Evolutionary conservation across 1,140 invertebrate genomes (phyloP), one percentile per base, ranked within the genome.

Genomic region (Lineus longissimus): DNA sequence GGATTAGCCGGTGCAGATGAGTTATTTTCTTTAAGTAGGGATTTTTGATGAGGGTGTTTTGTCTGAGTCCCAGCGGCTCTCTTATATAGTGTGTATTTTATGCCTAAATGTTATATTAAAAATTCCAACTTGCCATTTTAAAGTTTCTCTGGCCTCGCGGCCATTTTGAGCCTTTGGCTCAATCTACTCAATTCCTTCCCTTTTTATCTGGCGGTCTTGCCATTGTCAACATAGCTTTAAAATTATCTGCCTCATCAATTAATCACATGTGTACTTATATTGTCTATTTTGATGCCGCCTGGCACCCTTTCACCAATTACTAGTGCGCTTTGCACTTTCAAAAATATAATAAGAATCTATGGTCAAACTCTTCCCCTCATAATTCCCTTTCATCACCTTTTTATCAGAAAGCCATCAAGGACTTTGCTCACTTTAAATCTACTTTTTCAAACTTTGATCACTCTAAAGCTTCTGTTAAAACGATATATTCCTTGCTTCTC

Each of bases 31-130:
- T n/a, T n/a, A n/a, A n/a, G n/a, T n/a, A n/a, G n/a, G n/a, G n/a
- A n/a, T n/a, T n/a, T 72, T 65, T 67, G n/a, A 62, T 2, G 23
- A 25, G 23, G 63, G 64, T 29, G 19, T 36, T 22, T 47, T 73
- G 25, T 65, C 62, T 7, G 13, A 45, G 1, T 57, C 61, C 7
- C 68, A 72, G 59, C 67, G 64, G 62, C 17, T 60, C 1, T 59
- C 59, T 33, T 64, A 66, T 62, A 72, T 47, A 43, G 40, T 27
- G 59, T 67, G 36, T 43, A 43, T 19, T 13, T 43, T 13, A 62
- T 71, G 27, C 70, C 70, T 4, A 30, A 47, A 13, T 55, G 45
- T 62, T 70, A 22, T 31, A 2, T 59, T 27, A 23, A 47, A 2
- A 17, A 0, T 22, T 64, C 1, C 22, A 59, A 29, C 22, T 13